Evolutionary conservation across 2,797 vertebrate species (phyloP), one percentile per base, ranked within the genome.

Genomic region (Sphenopsis melanotis): DNA sequence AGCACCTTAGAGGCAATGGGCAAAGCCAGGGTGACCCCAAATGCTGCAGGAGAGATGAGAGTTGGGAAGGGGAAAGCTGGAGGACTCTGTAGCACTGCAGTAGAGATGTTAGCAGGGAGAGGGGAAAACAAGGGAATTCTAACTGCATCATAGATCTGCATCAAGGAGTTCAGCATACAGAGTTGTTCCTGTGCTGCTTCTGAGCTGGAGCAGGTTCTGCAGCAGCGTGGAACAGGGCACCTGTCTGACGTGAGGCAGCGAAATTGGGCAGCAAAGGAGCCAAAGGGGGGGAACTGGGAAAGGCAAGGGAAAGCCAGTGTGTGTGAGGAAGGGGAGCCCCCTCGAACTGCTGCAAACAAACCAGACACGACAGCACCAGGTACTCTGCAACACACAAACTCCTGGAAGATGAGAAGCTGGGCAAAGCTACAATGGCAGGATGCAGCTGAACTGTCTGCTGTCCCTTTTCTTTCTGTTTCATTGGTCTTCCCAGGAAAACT

Each of bases 181-280:
- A 32, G 32, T 18, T 64, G 41, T 30, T 70, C 85, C 65, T 41
- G 66, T 0, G 3, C 4, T n/a, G 85, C 47, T 41, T 22, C 64
- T 63, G 34, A 68, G 79, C 47, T 72, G 71, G 57, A 72, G 34
- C 42, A 36, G 30, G 18, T 18, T 57, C 34, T 64, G 55, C 49
- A 50, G 21, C 57, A 20, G 12, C 3, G 2, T 49, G 55, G 47
- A 23, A 17, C 27, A 21, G 49, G 21, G 15, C 32, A n/a, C 61
- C 20, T 22, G 14, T 41, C 27, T 0, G 1, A 34, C 8, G 16
- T 1, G 1, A 55, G 49, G 37, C 12, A 29, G 16, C 0, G 0
- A 78, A 29, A 19, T 9, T 1, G 0, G 21, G 34, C 46, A 66
- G 37, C 15, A 50, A 50, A 52, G 30, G 24, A 60, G 19, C 11